Evolutionary conservation across 2,113 vertebrate species (phyloP).

Genomic region (Jacana jacana): DNA sequence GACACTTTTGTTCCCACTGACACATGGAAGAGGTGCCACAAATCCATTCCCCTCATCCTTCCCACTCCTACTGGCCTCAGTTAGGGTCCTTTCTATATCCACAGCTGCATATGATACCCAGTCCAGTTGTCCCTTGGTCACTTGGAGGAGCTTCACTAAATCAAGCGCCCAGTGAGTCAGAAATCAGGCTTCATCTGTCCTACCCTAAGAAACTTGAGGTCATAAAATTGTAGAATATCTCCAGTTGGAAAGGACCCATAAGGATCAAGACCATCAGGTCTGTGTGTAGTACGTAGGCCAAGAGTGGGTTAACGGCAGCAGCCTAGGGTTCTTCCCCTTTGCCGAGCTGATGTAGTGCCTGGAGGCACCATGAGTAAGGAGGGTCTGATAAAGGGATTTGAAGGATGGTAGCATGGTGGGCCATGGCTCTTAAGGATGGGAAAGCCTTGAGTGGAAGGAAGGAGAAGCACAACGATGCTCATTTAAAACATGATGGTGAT

Average conservation of each 20-base stretch:
- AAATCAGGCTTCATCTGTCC: neutral
- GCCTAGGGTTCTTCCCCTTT: neutral
- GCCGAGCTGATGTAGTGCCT: neutral
- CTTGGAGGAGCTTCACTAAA: neutral
- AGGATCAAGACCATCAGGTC: neutral
- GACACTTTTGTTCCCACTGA: neutral
- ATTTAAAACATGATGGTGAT: neutral
- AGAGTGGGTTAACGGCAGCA: neutral
- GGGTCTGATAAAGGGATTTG: neutral
- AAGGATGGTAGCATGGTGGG: accelerated
- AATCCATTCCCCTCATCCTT: neutral
- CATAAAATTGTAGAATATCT: neutral
- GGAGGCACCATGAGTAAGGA: neutral
- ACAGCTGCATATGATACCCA: neutral
- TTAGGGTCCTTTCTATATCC: neutral
- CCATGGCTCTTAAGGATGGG: neutral
- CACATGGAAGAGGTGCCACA: neutral
- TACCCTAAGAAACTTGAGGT: neutral
- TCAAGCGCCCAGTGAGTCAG: neutral
- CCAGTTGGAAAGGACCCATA: neutral
- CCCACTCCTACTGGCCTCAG: neutral
- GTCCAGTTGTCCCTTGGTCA: neutral
- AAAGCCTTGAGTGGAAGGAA: neutral
- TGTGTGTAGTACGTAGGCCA: neutral
- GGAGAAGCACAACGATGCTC: neutral